These are phyloP conservation scores for Xanthorhoe spadicearia DNA, from an alignment of 2,888 invertebrate species.

Conservation along the genomic window DNA sequence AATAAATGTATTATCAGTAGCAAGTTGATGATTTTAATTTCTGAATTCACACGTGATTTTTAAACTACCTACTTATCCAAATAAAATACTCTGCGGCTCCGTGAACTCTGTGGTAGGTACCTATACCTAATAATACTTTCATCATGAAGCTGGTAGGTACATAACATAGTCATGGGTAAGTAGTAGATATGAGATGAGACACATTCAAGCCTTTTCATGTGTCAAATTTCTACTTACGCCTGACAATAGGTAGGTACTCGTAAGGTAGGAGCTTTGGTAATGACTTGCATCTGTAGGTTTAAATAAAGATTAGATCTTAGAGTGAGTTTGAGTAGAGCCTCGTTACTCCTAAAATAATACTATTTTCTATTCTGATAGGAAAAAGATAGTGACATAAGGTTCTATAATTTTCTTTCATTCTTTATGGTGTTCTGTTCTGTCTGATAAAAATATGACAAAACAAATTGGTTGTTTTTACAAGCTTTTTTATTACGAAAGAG, in stretches of 20 bases:
- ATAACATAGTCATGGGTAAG: too few species aligned
- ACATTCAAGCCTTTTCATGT: too few species aligned
- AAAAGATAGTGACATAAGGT: constrained; percentile 45
- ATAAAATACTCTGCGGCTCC: too few species aligned
- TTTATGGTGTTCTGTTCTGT: constrained; percentile 49
- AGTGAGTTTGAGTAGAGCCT: neutral
- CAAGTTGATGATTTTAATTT: constrained; percentile 1
- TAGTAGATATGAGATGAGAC: neutral
- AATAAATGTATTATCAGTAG: constrained; percentile 2
- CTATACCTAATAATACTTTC: too few species aligned
- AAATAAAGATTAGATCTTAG: neutral
- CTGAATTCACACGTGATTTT: neutral
- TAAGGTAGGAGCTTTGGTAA: too few species aligned
- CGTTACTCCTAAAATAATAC: neutral
- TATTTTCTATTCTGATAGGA: constrained; percentile 18
- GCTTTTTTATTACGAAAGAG: constrained; percentile 40
- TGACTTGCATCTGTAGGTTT: neutral
- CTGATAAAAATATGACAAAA: constrained; percentile 36
- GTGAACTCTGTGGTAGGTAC: too few species aligned
- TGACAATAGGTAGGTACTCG: neutral
- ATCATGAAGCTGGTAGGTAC: too few species aligned
- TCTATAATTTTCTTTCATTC: constrained; percentile 30
- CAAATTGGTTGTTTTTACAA: constrained; percentile 35
- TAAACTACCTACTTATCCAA: too few species aligned
- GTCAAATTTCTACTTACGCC: too few species aligned